phyloP scores from a whole-genome alignment of 2,888 invertebrate genomes.

The Drosophila neutralis region DNA sequence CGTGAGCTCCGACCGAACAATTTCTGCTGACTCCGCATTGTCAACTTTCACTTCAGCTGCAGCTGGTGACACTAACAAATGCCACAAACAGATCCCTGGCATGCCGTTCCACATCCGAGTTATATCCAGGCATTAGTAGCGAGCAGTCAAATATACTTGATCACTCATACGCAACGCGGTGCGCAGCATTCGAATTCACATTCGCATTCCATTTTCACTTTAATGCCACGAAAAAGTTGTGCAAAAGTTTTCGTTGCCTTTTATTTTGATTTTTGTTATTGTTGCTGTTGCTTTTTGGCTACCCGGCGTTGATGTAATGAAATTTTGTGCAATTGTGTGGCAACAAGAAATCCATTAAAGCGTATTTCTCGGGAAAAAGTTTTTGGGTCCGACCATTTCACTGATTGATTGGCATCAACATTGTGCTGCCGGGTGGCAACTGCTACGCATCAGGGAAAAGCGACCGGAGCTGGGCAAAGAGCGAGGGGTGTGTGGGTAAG shows the following conservation, averaged over 20 bases:
- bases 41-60: constrained; percentile 80
- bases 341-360: constrained; percentile 73
- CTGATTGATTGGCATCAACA: constrained; percentile 80
- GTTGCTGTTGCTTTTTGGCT: constrained; percentile 44
- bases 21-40: constrained; percentile 75
- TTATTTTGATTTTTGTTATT: constrained; percentile 13
- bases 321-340: constrained; percentile 74
- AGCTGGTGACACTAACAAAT: constrained; percentile 59
- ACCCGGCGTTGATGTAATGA: constrained; percentile 69
- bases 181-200: constrained; percentile 26
- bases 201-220: constrained; percentile 62
- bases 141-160: constrained; percentile 73
- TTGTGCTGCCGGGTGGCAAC: constrained; percentile 38
- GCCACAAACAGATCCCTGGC: background rate
- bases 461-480: background rate
- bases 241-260: constrained; percentile 53
- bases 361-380: constrained; percentile 63
- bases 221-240: constrained; percentile 50
- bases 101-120: constrained; percentile 11
- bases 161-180: constrained; percentile 75
- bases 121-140: constrained; percentile 65
- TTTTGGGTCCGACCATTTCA: constrained; percentile 69
- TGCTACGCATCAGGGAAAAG: background rate
- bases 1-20: constrained; percentile 64
- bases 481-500: background rate